Evolutionary conservation across 2,888 invertebrate species (phyloP).

Genomic region (Agrotis clavis): DNA sequence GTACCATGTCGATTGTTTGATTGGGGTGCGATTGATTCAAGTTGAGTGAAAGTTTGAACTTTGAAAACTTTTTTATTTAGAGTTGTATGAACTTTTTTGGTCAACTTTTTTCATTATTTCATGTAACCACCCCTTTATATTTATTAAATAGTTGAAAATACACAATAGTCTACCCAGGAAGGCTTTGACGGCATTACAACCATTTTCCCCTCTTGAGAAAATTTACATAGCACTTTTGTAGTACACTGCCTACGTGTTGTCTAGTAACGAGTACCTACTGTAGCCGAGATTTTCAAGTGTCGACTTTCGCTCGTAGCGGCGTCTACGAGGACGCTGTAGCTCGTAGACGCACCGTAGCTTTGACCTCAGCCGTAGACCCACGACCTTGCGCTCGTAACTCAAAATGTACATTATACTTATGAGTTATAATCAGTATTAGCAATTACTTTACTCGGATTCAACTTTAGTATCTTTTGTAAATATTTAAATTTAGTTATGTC

Average conservation of each 20-base stretch:
- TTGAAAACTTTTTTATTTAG: constrained; percentile 7
- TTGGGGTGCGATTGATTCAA: constrained; percentile 61
- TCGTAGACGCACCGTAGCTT: constrained; percentile 82
- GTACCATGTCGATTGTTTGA: constrained; percentile 72
- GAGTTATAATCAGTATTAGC: not conserved
- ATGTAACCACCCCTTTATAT: not conserved
- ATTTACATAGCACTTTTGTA: constrained; percentile 13
- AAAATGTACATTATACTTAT: constrained; percentile 29
- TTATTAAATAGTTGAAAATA: not conserved
- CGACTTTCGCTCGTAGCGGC: constrained; percentile 78
- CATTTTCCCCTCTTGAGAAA: constrained; percentile 8
- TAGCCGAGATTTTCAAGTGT: constrained; percentile 78
- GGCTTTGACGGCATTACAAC: too few species aligned
- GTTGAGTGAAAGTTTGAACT: constrained; percentile 45
- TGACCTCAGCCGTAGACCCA: constrained; percentile 77
- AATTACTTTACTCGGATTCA: not conserved
- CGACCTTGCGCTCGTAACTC: constrained; percentile 62
- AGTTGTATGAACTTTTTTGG: not conserved
- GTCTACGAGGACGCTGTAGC: constrained; percentile 79
- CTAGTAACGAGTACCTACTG: constrained; percentile 66
- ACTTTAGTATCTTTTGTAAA: too few species aligned
- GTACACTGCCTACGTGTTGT: constrained; percentile 30
- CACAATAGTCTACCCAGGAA: not conserved
- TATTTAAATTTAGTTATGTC: too few species aligned
- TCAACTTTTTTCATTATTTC: not conserved